Evolutionary conservation across 2,888 invertebrate species (phyloP), one percentile per base, ranked within the genome.

Genomic region (Apodemia mormo): DNA sequence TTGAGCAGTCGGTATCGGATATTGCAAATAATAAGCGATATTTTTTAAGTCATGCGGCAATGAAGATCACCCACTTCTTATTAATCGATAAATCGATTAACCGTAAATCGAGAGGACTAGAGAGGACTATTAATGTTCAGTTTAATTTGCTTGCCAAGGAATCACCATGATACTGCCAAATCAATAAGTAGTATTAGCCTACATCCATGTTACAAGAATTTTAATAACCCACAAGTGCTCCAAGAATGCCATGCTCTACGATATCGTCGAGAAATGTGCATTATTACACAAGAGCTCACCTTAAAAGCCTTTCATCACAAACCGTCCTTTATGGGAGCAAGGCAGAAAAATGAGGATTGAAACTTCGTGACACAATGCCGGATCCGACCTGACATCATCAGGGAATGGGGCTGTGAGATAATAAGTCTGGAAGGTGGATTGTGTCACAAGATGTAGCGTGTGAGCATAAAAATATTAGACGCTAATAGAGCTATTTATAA

Each of bases 331-430:
- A 81, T 83, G 77, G 75, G 72, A 73, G 70, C 72, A 79, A 78
- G 80, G 80, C 78, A 79, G 61, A 85, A 86, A 85, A 85, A 86
- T 83, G 81, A 83, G 87, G 85, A 92, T 92, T 91, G 91, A 90
- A 91, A 89, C 86, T 87, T 85, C 81, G 82, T 86, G 88, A 86
- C 89, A 92, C 91, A 91, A 92, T 91, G 85, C 81, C 85, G 90
- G 90, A 90, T 89, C 82, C 85, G 89, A 88, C 89, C 91, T 90
- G 92, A 92, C 92, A 89, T 92, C 91, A 91, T 92, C 92, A 91
- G 84, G 87, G 89, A 91, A 91, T 88, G 90, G 85, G 91, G 88
- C 87, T 90, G 91, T 89, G 90, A 90, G 91, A 92, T 92, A 92
- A 92, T 92, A 92, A 91, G 90, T 88, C 90, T 82, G 70, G 77